These are phyloP conservation scores for Scaptomyza flava DNA, from an alignment of 2,888 invertebrate genomes.

Conservation along the genomic window DNA sequence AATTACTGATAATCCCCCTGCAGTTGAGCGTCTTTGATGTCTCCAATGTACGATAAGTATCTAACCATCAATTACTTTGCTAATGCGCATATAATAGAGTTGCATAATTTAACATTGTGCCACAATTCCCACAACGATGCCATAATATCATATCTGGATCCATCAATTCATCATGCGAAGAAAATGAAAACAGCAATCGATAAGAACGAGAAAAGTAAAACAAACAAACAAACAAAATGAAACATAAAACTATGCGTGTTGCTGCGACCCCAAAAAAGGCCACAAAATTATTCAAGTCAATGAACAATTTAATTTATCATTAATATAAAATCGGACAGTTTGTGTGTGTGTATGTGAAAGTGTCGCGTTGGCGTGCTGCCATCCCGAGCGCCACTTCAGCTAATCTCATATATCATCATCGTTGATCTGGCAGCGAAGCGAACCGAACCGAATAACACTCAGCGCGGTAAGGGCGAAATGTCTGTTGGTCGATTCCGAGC, in stretches of 20 bases:
- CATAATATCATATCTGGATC: conserved; percentile 36
- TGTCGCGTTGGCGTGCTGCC: conserved; percentile 76
- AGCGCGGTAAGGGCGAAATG: conserved; percentile 1
- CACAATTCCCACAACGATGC: conserved; percentile 23
- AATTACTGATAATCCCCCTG: neutral
- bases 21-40: conserved; percentile 27
- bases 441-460: conserved; percentile 4
- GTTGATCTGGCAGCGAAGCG: conserved; percentile 55
- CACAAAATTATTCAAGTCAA: conserved; percentile 80
- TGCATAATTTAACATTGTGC: conserved; percentile 62
- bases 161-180: conserved; percentile 61
- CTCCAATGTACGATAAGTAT: conserved; percentile 5
- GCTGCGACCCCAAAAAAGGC: conserved; percentile 56
- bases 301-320: conserved; percentile 81
- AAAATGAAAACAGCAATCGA: conserved; percentile 8
- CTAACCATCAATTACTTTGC: conserved; percentile 65
- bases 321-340: conserved; percentile 78
- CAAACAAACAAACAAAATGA: neutral
- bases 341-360: conserved; percentile 50
- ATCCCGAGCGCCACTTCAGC: conserved; percentile 68
- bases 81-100: conserved; percentile 73
- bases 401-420: conserved; percentile 80
- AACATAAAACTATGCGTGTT: conserved; percentile 51
- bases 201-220: neutral
- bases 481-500: conserved; percentile 46